Base-by-base conservation (phyloP, 2,888 invertebrate species). In the Acleris cristana region DNA sequence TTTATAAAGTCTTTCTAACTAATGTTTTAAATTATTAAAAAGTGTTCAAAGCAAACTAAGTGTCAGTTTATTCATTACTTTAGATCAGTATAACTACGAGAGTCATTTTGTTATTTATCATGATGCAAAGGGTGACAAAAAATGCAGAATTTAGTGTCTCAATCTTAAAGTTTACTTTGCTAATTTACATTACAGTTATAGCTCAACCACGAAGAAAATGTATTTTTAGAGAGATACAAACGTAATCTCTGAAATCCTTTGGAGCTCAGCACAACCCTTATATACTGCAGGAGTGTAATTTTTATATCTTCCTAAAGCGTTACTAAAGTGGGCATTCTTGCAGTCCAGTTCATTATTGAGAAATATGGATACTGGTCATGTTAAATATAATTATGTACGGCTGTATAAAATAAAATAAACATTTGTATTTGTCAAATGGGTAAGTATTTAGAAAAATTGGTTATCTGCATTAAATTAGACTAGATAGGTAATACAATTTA, bases 291-390 rank as follows among this genome's bases (percentile, higher is more conserved):
- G 56, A 64, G 56, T 40, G 63, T 59, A 19, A 56, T 56, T 56
- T 48, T 56, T 64, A 56, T 64, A 56, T 56, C 49, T 55, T 56
- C 49, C 49, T 64, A 40, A 56, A 64, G 56, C 40, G 49, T 56
- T 61, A 53, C 51, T 51, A 49, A 56, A 51, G 63, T 64, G 56
- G 49, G 63, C 56, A 49, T 64, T 40, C n/a, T 34, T 56, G 18
- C 40, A 56, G 40, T 12, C 23, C 56, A 18, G 14, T 56, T 40
- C 34, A 56, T n/a, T 51, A 49, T 49, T 49, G 10, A 18, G 48
- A 51, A 51, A 51, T 48, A n/a, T 18, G 30, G 18, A 8, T 5
- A 14, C 55, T 14, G 21, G 3, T 49, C 51, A 26, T 58, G 58
- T 18, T 14, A 0, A n/a, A 8, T 2, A 18, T 1, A 40, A n/a